Percentiles rank a stretch among this genome's conserved stretches.
phyloP scores from a whole-genome alignment of 2,888 invertebrate species.

The Sialis fuliginosa region DNA sequence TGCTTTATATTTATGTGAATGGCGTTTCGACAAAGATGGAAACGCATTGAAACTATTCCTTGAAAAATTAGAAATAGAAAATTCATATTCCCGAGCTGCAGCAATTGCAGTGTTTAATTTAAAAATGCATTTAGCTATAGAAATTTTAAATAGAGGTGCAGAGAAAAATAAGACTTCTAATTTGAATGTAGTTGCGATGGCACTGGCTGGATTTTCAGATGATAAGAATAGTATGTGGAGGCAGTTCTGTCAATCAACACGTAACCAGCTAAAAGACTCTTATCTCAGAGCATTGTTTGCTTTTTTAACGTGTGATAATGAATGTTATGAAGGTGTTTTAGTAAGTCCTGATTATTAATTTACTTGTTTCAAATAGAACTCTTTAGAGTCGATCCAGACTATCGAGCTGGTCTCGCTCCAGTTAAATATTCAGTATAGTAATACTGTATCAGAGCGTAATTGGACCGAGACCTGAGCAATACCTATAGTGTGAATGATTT shows the following conservation, averaged over 20 bases:
- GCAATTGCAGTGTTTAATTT: constrained; percentile 84
- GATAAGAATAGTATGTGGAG: constrained; percentile 68
- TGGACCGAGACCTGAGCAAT: no score
- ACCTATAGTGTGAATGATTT: no score
- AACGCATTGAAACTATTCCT: constrained; percentile 34
- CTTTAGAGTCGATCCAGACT: no score
- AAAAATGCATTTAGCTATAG: constrained; percentile 66
- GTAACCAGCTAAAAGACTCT: constrained; percentile 66
- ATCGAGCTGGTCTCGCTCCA: no score
- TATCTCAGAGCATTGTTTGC: constrained; percentile 82
- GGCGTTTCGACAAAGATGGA: constrained; percentile 64
- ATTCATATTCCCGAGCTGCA: constrained; percentile 66
- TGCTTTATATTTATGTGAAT: constrained; percentile 75
- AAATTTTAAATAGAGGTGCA: constrained; percentile 63
- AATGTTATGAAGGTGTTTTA: constrained; percentile 57
- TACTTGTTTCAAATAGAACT: not conserved
- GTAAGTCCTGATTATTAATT: constrained; percentile 27
- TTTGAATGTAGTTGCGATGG: constrained; percentile 56
- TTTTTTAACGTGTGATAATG: constrained; percentile 68
- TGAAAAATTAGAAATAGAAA: constrained; percentile 53
- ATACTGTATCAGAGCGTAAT: no score
- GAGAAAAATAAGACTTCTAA: constrained; percentile 22
- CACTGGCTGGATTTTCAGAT: constrained; percentile 70
- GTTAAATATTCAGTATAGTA: no score
- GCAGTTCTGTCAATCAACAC: constrained; percentile 53